Base-by-base conservation (phyloP, 1,140 invertebrate species). In the Oscheius sp. region DNA sequence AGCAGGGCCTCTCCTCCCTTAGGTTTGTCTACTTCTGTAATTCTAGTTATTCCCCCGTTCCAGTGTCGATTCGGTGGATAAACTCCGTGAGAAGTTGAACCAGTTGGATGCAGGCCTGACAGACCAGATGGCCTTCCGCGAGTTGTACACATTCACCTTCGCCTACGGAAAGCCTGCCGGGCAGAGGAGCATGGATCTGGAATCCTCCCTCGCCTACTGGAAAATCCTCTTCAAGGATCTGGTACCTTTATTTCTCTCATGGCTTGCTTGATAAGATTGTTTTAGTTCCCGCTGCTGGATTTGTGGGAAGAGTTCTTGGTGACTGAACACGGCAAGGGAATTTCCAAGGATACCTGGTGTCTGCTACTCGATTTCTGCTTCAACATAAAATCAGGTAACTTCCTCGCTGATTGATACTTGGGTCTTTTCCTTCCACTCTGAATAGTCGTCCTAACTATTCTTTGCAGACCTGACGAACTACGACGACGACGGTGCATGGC, bases 401-500 rank as follows among this genome's bases (percentile, higher is more conserved):
- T 42, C n/a, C 38, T 42, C n/a, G 38, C 38, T 7, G 38, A n/a
- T 42, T 42, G 7, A n/a, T 10, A 42, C 38, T 42, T 42, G 38
- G 38, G n/a, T n/a, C n/a, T n/a, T n/a, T n/a, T 45, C 13, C 42
- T 45, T 13, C 23, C 52, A 4, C 52, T 55, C 3, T 55, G 52
- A 29, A 29, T 26, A 20, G 52, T 26, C 20, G 23, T 55, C 52
- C 20, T 55, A 29, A 20, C 10, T 10, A 42, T 10, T 55, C 23
- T 55, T 55, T 55, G 34, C 34, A 42, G 70, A 74, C 26, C 35
- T 74, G 3, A 62, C 65, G 2, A 55, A 74, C 55, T 74, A 68
- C 23, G 72, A 74, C 26, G 66, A 74, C 2, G 64, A 74, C 36
- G 66, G 72, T 34, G 72, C 72, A 26, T 74, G 72, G 72, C 72